Conservation (phyloP, 1,140 invertebrate species). For the Berghia stephanieae region DNA sequence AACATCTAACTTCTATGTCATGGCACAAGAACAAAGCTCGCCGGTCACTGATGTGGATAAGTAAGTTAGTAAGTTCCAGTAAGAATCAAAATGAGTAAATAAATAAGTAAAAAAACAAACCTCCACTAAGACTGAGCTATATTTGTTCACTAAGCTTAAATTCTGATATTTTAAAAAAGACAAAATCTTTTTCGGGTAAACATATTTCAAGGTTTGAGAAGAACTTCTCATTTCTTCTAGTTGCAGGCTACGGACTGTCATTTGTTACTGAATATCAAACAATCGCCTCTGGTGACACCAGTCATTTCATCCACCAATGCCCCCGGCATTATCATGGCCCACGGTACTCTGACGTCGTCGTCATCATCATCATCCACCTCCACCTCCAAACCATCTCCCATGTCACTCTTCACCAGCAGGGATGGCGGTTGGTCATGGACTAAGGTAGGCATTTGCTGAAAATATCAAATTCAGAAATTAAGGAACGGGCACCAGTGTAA, state of each 20-base stretch:
- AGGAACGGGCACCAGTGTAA: too few relatives aligned
- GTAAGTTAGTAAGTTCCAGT: too few relatives aligned
- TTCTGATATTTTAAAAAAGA: too few relatives aligned
- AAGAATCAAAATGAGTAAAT: too few relatives aligned
- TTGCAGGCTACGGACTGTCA: conserved; percentile 73
- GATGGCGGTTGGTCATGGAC: conserved; percentile 88
- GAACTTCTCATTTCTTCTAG: neutral
- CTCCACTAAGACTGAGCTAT: conserved; percentile 8
- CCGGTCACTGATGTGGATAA: too few relatives aligned
- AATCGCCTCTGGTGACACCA: conserved; percentile 77
- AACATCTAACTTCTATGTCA: too few relatives aligned
- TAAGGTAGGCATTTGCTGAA: conserved; percentile 73
- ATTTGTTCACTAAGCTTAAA: neutral
- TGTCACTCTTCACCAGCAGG: conserved; percentile 80
- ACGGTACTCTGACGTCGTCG: conserved; percentile 71
- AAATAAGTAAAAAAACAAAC: too few relatives aligned
- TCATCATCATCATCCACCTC: too few relatives aligned
- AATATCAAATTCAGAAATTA: too few relatives aligned
- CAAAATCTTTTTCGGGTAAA: too few relatives aligned
- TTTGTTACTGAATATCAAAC: conserved; percentile 84
- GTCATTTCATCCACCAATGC: conserved; percentile 85
- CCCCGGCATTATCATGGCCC: conserved; percentile 87
- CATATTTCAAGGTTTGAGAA: neutral
- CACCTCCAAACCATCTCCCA: conserved; percentile 60
- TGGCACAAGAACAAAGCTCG: too few relatives aligned